A percentile compares a stretch with the other conserved stretches of the same genome.
Evolutionary conservation across 2,888 invertebrate genomes (phyloP).

Genomic region (Dasypolia templi): DNA sequence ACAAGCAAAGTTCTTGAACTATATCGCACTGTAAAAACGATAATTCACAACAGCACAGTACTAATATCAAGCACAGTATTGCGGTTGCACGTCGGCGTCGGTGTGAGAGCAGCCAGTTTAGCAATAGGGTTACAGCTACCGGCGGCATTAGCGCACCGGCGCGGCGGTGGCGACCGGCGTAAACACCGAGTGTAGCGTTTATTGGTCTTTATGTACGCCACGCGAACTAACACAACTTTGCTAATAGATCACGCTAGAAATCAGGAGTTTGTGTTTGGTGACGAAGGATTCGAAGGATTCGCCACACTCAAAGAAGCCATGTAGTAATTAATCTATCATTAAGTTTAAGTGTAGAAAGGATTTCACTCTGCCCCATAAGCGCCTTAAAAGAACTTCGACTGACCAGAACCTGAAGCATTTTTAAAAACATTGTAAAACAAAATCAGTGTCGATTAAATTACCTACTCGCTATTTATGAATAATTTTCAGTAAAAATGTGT

Average conservation of each 20-base stretch:
- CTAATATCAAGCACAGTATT: background rate
- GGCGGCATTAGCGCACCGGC: background rate
- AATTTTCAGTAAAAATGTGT: background rate
- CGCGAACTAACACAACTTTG: constrained; percentile 42
- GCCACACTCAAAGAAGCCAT: background rate
- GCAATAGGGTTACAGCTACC: constrained; percentile 54
- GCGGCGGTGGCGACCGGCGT: constrained; percentile 16
- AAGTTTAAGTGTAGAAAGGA: background rate
- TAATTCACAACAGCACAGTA: background rate
- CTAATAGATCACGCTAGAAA: constrained; percentile 46
- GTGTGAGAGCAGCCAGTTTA: constrained; percentile 51
- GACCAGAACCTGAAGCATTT: background rate
- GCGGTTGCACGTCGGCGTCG: constrained; percentile 26
- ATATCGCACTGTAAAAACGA: background rate
- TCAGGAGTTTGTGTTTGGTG: constrained; percentile 12
- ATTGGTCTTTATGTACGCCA: constrained; percentile 45
- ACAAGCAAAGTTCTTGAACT: background rate
- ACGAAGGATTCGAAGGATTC: background rate
- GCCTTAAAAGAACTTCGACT: background rate
- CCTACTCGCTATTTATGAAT: background rate
- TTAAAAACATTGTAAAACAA: background rate
- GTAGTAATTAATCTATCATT: background rate
- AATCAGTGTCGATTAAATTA: background rate
- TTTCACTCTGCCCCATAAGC: background rate
- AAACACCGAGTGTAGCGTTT: constrained; percentile 46